Evolutionary conservation across 2,113 vertebrate species (phyloP).

Genomic region (Ochotona curzoniae): DNA sequence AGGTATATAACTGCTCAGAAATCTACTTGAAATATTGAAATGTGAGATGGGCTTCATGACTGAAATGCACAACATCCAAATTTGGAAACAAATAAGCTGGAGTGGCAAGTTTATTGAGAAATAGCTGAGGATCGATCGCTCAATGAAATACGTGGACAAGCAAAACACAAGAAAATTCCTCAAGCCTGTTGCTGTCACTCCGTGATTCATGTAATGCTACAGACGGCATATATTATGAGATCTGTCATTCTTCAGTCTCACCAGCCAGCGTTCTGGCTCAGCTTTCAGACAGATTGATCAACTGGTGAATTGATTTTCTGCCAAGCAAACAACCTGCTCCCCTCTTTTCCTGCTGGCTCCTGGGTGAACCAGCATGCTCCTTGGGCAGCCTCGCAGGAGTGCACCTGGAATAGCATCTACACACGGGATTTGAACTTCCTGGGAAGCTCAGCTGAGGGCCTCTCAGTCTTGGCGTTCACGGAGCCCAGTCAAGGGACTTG

Average conservation of each 20-base stretch:
- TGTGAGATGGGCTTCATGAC: not conserved
- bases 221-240: not conserved
- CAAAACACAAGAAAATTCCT: not conserved
- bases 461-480: not conserved
- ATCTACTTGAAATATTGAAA: not conserved
- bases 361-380: fast-evolving
- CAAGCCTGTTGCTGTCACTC: not conserved
- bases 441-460: not conserved
- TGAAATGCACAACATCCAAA: not conserved
- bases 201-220: not conserved
- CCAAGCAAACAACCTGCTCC: not conserved
- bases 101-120: not conserved
- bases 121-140: not conserved
- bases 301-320: not conserved
- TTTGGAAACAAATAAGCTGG: not conserved
- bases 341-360: not conserved
- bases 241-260: not conserved
- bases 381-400: fast-evolving
- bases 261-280: too few species aligned
- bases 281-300: not conserved
- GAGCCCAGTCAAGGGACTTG: not conserved
- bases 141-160: not conserved
- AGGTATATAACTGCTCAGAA: not conserved
- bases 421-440: fast-evolving
- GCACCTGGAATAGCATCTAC: fast-evolving